Percentiles rank a stretch among this genome's conserved stretches.
Conservation (phyloP, 2,113 vertebrate species). For the Pyxicephalus adspersus region DNA sequence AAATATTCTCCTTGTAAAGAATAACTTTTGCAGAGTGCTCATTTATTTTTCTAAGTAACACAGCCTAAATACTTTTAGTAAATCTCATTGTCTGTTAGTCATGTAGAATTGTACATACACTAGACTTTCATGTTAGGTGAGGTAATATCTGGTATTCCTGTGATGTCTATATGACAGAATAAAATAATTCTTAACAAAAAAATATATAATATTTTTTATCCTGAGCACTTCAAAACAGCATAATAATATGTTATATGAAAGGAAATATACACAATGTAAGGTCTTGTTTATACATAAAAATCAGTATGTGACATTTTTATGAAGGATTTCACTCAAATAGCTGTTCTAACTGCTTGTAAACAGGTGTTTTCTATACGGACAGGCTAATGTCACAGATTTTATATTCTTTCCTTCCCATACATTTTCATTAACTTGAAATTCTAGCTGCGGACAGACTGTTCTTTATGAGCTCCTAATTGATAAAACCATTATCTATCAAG, state of each 20-base stretch:
- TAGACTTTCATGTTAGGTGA: no score
- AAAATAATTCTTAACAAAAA: no score
- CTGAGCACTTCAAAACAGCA: not conserved
- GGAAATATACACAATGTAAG: not conserved
- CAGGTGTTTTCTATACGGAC: conserved; percentile 32
- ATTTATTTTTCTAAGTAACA: no score
- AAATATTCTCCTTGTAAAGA: no score
- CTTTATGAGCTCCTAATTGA: conserved; percentile 7
- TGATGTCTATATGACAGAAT: no score
- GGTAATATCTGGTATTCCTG: no score
- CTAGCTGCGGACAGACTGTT: conserved; percentile 4
- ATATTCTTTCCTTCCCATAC: conserved; percentile 9
- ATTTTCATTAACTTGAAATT: conserved; percentile 1
- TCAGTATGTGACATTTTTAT: conserved; percentile 30
- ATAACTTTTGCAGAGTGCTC: no score
- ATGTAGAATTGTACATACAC: no score
- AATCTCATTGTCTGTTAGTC: no score
- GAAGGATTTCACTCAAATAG: not conserved
- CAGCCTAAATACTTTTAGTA: no score
- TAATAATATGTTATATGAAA: not conserved
- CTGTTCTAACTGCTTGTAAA: not conserved
- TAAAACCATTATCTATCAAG: conserved; percentile 9
- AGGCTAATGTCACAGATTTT: conserved; percentile 6
- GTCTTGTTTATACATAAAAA: conserved; percentile 13
- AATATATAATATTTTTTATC: not conserved